Evolutionary conservation across 2,797 vertebrate genomes (phyloP), one percentile per base, ranked within the genome.

Genomic region (Kryptopterus vitreolus): DNA sequence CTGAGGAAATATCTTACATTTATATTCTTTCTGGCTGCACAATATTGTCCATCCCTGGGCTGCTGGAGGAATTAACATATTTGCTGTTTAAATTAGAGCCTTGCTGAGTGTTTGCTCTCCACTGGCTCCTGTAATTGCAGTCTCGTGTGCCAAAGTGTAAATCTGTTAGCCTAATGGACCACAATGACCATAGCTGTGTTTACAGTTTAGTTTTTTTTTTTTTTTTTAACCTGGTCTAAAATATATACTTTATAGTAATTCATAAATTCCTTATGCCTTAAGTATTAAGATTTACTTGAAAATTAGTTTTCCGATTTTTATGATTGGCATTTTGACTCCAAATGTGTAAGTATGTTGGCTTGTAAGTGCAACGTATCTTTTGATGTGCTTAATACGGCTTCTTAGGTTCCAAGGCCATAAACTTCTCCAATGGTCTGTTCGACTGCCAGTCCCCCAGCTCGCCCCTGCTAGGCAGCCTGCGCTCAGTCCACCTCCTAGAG

Each of bases 361-460:
- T 0, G 3, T 53, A 53, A 13, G 10, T 26, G 46, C 9, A 52
- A 8, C 46, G 10, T 20, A 18, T 50, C 9, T 6, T 57, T 38
- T 74, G 22, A n/a, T 9, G 29, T n/a, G 7, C 55, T 43, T 29
- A 5, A 59, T 29, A 59, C 11, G n/a, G 13, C 69, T 1, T 31
- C 20, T 0, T 86, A 99, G 98, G 98, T 90, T 99, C 98, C 74
- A 99, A 99, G 92, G 97, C 97, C 0, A 92, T 99, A 91, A 97
- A 98, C 74, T 99, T 97, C 87, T 95, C 97, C 81, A 99, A 98
- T 2, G 97, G 98, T 24, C 92, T 99, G 81, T 99, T 98, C 79
- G 97, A 98, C 89, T 99, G 97, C 90, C 98, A 99, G 90, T 99
- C 98, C 0, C 98, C 98, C 55, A 95, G 95, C 0, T 98, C 97